These are phyloP conservation scores for Sinocyclocheilus maitianheensis DNA, from an alignment of 2,113 vertebrate genomes.

Conservation along the genomic window DNA sequence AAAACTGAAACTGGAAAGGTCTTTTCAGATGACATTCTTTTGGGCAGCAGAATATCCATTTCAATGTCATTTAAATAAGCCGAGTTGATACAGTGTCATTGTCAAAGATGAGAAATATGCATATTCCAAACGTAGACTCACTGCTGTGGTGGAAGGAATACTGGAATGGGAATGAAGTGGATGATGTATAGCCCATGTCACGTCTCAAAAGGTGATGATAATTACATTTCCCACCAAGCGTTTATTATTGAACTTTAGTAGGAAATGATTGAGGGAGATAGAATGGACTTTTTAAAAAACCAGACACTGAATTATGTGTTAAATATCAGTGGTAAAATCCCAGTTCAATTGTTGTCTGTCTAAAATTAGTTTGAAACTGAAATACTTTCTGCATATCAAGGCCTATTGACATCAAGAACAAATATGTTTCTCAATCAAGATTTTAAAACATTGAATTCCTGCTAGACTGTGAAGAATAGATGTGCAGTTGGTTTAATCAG, in stretches of 20 bases:
- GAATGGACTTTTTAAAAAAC: not conserved
- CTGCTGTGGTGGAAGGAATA: not conserved
- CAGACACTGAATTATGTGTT: not conserved
- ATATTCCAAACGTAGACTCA: slow-evolving; percentile 7
- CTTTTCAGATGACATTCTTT: not conserved
- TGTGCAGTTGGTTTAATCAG: not conserved
- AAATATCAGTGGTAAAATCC: not conserved
- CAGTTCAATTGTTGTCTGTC: not conserved
- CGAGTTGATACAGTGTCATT: slow-evolving; percentile 20
- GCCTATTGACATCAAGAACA: not conserved
- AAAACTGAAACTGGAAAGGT: not conserved
- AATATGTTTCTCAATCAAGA: not conserved
- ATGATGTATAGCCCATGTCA: slow-evolving; percentile 27
- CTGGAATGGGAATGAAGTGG: slow-evolving; percentile 5
- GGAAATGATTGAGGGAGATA: not conserved
- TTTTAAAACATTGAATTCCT: not conserved
- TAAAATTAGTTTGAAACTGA: not conserved
- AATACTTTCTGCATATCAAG: not conserved
- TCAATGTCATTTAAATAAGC: slow-evolving; percentile 1
- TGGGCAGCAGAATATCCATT: slow-evolving; percentile 21
- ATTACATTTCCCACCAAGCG: not conserved
- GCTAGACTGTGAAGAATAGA: not conserved
- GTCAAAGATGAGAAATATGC: slow-evolving; percentile 34
- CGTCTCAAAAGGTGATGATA: slow-evolving; percentile 22
- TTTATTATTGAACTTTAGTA: slow-evolving; percentile 10